Evolutionary conservation across 2,113 vertebrate genomes (phyloP).

Genomic region (Gila orcuttii): DNA sequence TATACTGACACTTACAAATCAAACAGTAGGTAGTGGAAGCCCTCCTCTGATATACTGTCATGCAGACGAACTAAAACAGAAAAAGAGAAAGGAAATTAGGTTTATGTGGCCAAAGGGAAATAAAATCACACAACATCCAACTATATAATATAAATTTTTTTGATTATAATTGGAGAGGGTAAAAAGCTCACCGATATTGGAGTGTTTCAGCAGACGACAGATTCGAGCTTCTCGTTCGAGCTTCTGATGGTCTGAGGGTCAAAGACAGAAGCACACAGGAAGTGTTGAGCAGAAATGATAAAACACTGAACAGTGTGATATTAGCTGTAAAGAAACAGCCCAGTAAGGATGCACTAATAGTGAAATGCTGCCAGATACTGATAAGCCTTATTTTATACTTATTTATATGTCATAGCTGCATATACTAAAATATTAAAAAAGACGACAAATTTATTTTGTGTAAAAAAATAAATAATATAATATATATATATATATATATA

Average conservation of each 20-base stretch:
- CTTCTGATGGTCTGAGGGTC: constrained; percentile 57
- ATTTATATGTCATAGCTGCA: background rate
- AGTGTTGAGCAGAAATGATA: background rate
- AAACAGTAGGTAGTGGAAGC: constrained; percentile 58
- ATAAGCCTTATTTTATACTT: background rate
- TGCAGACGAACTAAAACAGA: constrained; percentile 56
- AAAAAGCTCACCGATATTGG: constrained; percentile 55
- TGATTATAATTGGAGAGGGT: background rate
- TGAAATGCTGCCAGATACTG: too few species aligned
- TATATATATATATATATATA: too few species aligned
- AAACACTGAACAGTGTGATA: background rate
- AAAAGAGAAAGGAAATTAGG: background rate
- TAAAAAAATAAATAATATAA: too few species aligned
- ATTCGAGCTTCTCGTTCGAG: constrained; percentile 59
- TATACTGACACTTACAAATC: constrained; percentile 53
- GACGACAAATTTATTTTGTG: too few species aligned
- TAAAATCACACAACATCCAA: constrained; percentile 14
- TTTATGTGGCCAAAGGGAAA: background rate
- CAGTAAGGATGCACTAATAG: background rate
- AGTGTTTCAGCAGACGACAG: constrained; percentile 58
- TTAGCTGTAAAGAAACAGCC: background rate
- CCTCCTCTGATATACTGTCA: constrained; percentile 63
- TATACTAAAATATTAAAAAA: background rate
- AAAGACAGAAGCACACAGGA: background rate
- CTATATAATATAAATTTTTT: background rate